Conservation (phyloP, 2,888 invertebrate species). For the Pardosa pseudoannulata region DNA sequence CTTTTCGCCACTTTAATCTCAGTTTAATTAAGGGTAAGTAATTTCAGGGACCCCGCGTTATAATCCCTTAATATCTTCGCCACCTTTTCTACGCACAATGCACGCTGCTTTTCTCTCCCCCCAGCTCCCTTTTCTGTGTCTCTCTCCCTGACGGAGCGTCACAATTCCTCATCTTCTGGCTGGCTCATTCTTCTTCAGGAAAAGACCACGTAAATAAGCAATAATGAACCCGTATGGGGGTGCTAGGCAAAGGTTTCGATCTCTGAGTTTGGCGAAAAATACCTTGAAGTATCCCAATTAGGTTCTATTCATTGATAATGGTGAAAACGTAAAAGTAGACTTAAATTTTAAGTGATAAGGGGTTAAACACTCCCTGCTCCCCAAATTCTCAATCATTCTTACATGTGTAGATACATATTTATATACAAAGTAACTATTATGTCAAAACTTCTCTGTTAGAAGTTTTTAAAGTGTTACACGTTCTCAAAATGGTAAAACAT, state of each 20-base stretch:
- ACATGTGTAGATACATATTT: no score
- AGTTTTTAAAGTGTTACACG: no score
- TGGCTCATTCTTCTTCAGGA: constrained; percentile 51
- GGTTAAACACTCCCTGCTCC: no score
- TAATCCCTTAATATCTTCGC: constrained; percentile 68
- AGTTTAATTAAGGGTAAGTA: constrained; percentile 72
- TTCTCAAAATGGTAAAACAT: no score
- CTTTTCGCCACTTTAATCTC: constrained; percentile 68
- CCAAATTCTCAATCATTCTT: no score
- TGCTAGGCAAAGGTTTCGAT: constrained; percentile 1
- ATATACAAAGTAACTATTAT: no score
- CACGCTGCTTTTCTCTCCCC: neutral
- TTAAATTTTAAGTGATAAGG: no score
- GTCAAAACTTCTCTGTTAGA: no score
- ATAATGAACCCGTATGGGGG: constrained; percentile 39
- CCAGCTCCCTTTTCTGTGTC: neutral
- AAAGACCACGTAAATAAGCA: constrained; percentile 60
- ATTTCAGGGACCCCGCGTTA: constrained; percentile 42
- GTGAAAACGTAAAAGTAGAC: no score
- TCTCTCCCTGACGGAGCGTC: constrained; percentile 8
- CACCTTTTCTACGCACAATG: constrained; percentile 51
- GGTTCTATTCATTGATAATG: no score
- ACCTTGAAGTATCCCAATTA: no score
- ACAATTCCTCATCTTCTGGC: constrained; percentile 34
- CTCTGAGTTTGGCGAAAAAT: constrained; percentile 32